Conservation (phyloP, 2,797 vertebrate genomes). For the Chrosomus eos region DNA sequence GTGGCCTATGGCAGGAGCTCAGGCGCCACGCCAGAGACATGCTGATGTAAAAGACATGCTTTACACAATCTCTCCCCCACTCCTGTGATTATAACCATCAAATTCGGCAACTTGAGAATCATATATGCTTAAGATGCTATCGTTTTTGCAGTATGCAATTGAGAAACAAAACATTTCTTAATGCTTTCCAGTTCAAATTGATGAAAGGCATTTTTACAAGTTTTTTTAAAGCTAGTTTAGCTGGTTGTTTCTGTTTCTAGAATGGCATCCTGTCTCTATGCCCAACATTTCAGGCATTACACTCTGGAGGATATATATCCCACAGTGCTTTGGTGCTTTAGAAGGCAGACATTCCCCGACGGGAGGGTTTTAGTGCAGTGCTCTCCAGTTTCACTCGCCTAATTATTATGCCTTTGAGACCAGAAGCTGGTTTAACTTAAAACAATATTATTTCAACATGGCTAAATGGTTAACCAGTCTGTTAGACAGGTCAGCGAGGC, state of each 20-base stretch:
- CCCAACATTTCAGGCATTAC: conserved; percentile 28
- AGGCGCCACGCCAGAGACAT: conserved; percentile 70
- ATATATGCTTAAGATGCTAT: neutral
- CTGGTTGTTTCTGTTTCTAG: conserved; percentile 5
- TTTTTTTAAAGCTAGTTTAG: conserved; percentile 12
- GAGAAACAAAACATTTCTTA: neutral
- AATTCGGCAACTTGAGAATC: neutral
- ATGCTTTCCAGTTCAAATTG: neutral
- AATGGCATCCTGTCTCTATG: conserved; percentile 42
- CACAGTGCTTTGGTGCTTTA: conserved; percentile 40
- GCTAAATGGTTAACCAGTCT: conserved; percentile 49
- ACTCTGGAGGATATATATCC: conserved; percentile 31
- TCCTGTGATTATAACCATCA: neutral
- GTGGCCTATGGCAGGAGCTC: conserved; percentile 69
- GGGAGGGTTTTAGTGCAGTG: neutral
- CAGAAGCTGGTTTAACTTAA: conserved; percentile 45
- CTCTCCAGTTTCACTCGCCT: conserved; percentile 50
- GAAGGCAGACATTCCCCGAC: conserved; percentile 47
- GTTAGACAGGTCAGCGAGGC: conserved; percentile 9
- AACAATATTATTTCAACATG: conserved; percentile 46
- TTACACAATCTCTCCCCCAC: conserved; percentile 1
- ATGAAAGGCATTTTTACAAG: neutral
- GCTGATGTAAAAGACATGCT: conserved; percentile 43
- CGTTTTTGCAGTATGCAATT: neutral
- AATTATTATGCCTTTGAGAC: conserved; percentile 51